Conservation (phyloP, 37 sponge, comb jelly and placozoan species). For the Beroe ovata region DNA sequence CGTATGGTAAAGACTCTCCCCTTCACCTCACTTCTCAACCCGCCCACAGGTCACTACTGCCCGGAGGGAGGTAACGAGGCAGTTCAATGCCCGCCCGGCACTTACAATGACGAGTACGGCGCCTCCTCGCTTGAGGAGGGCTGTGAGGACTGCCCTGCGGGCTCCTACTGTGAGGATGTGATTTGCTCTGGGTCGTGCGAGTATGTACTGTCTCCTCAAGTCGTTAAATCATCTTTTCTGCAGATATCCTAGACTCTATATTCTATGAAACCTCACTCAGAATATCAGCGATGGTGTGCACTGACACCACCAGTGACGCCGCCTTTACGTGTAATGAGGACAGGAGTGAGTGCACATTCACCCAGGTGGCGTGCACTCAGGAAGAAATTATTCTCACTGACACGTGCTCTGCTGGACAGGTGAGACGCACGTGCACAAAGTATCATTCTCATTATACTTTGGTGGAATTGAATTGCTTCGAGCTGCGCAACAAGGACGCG, state of each 20-base stretch:
- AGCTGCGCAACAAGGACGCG: not conserved
- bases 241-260: too few relatives aligned
- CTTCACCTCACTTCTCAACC: too few relatives aligned
- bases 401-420: not conserved
- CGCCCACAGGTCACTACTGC: slow-evolving; percentile 69
- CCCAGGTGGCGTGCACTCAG: slow-evolving; percentile 9
- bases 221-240: too few relatives aligned
- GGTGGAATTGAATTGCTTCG: too few relatives aligned
- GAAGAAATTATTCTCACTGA: not conserved
- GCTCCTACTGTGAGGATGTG: slow-evolving; percentile 67
- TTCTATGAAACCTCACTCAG: not conserved
- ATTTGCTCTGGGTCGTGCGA: slow-evolving; percentile 4
- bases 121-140: slow-evolving; percentile 13
- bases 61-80: slow-evolving; percentile 46
- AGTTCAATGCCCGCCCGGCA: slow-evolving; percentile 65
- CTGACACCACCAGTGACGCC: not conserved
- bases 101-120: slow-evolving; percentile 8
- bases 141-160: slow-evolving; percentile 66
- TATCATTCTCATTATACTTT: too few relatives aligned
- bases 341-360: not conserved
- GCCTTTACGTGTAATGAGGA: slow-evolving; percentile 30
- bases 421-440: too few relatives aligned
- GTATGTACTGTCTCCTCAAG: slow-evolving; percentile 17
- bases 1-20: too few relatives aligned
- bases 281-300: slow-evolving; percentile 7